phyloP scores from a whole-genome alignment of 2,113 vertebrate genomes.

The Melanocharis versteri region DNA sequence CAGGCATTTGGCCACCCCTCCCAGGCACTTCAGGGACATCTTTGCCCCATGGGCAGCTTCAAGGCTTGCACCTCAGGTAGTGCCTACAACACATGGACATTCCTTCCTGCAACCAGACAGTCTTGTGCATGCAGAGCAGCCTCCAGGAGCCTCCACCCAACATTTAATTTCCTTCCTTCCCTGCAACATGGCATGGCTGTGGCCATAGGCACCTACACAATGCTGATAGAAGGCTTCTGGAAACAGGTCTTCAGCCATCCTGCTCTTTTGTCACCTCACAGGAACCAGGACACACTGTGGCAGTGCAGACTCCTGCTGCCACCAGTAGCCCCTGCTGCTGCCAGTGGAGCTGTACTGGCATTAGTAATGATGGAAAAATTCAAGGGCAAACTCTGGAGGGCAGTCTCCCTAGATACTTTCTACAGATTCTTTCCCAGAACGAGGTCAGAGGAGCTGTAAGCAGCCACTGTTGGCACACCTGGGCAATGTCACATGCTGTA shows the following conservation, averaged over 20 bases:
- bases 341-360: not conserved
- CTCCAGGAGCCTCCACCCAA: not conserved
- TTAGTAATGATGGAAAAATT: not conserved
- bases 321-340: not conserved
- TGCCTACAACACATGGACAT: not conserved
- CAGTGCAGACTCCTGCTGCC: not conserved
- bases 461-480: not conserved
- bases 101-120: not conserved
- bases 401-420: not conserved
- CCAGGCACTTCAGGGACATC: accelerated
- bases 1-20: not conserved
- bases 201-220: not conserved
- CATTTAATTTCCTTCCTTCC: not conserved
- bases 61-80: not conserved
- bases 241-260: not conserved
- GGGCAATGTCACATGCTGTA: not conserved
- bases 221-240: not conserved
- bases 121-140: not conserved
- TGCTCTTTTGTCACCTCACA: not conserved
- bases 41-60: not conserved
- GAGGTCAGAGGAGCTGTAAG: not conserved
- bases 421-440: not conserved
- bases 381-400: not conserved
- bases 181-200: accelerated
- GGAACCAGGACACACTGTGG: not conserved